phyloP scores from a whole-genome alignment of 2,888 invertebrate species.

The Nomada fucata region DNA sequence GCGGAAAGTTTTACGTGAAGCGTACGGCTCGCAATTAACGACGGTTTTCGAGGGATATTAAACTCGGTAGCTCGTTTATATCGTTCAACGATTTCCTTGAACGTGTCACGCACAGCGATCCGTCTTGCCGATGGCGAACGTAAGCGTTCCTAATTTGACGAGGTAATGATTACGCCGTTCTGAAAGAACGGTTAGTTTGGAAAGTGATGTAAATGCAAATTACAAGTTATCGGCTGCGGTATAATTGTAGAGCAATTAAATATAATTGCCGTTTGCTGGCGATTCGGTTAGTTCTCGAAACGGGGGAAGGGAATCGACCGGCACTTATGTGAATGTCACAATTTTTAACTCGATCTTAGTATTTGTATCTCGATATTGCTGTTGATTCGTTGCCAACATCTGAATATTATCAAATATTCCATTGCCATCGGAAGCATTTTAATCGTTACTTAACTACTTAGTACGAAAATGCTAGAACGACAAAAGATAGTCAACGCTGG shows the following conservation, averaged over 20 bases:
- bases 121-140: no score
- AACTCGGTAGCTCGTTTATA: neutral
- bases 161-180: neutral
- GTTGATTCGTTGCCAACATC: no score
- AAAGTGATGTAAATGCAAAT: neutral
- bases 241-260: no score
- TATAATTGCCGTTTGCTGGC: no score
- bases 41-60: slow-evolving; percentile 1
- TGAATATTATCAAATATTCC: no score
- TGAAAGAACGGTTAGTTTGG: neutral
- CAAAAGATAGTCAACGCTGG: neutral
- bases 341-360: no score
- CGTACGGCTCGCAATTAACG: slow-evolving; percentile 2
- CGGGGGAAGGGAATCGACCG: neutral
- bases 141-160: neutral
- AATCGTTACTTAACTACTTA: no score
- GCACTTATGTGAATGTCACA: neutral
- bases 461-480: neutral
- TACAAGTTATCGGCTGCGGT: neutral
- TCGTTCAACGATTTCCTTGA: neutral
- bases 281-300: neutral
- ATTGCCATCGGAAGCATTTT: no score
- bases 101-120: neutral
- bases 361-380: no score
- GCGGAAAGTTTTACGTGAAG: slow-evolving; percentile 12